Base-by-base conservation (phyloP, 2,113 vertebrate species). In the Sus scrofa region DNA sequence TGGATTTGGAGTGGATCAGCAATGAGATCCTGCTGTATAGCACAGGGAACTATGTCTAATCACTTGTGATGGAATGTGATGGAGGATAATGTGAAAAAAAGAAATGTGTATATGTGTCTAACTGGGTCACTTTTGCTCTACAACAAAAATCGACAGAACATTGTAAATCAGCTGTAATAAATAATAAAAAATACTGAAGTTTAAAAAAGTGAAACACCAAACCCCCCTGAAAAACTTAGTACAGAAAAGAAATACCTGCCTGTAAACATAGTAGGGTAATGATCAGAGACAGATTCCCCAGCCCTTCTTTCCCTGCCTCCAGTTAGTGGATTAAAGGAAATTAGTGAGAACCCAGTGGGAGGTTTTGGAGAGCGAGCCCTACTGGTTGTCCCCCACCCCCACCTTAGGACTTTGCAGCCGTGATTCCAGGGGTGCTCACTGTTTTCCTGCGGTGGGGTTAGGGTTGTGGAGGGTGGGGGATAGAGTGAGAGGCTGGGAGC, bases 231-330 rank as follows among this genome's bases (percentile, higher is more conserved):
- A 44, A 44, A 79, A 67, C 30, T 56, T 19, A 37, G 56, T 84
- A 81, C 24, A 22, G 22, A 68, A 79, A 84, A 73, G 63, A 78
- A 88, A 87, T 39, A 20, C 6, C 26, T 39, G 3, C 79, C 11
- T 27, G 14, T 63, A 37, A 73, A 18, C 12, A 14, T 62, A 24
- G 6, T 6, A 14, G 67, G 16, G 24, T 71, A 12, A 20, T 26
- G 18, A 65, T 58, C 18, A n/a, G 63, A 84, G 58, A 27, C 9
- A 27, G 11, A 7, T 9, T 18, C 34, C 34, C 30, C 8, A 13
- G 6, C 0, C 8, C 34, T 12, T 27, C 34, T 1, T 34, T 56
- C 75, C 19, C 20, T 18, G 16, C 7, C 13, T 19, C 2, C 2
- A 32, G 65, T 52, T 52, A 34, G 32, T 39, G 30, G 65, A 34